Base-by-base conservation (phyloP, 2,113 vertebrate species). In the Manacus vitellinus region DNA sequence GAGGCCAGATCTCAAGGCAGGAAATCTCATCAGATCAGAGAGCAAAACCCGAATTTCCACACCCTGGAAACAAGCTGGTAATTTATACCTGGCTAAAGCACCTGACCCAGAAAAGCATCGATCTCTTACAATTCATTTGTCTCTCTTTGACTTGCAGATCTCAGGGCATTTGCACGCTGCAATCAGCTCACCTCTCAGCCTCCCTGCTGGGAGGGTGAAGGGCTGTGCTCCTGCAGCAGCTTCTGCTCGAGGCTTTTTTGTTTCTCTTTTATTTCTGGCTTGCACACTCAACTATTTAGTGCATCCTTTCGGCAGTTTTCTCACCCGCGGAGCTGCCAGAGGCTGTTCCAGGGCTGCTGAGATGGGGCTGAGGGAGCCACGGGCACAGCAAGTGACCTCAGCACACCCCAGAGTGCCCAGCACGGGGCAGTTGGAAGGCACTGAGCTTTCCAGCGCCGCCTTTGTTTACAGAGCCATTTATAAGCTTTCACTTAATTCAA, bases 401-500 rank as follows among this genome's bases (percentile, higher is more conserved):
- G 30, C 23, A 37, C 35, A 30, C 8, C 27, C 84, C 20, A 3
- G 44, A 39, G 47, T 12, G 51, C 23, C 62, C 22, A 5, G 55
- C 52, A 19, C 0, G 0, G 41, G 1, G 19, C 83, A 86, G 12
- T 4, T 12, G 2, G 52, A 56, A 79, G 24, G 44, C 67, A 72
- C 20, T 4, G n/a, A 90, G 39, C 33, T 65, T 77, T 22, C 55
- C 92, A 80, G 63, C 63, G 70, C 46, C 43, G 80, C 39, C 67
- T 59, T 33, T 47, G 28, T 39, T 77, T 39, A 46, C 61, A 86
- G 63, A 92, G 55, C 12, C 83, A 52, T 14, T 68, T 75, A 47
- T n/a, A 85, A 78, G 62, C 70, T 92, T 63, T 59, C 9, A 44
- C 24, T 46, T 81, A 47, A 84, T 86, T 80, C 84, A 95, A 81